phyloP scores from a whole-genome alignment of 2,888 invertebrate genomes.

The Athetis lepigone region DNA sequence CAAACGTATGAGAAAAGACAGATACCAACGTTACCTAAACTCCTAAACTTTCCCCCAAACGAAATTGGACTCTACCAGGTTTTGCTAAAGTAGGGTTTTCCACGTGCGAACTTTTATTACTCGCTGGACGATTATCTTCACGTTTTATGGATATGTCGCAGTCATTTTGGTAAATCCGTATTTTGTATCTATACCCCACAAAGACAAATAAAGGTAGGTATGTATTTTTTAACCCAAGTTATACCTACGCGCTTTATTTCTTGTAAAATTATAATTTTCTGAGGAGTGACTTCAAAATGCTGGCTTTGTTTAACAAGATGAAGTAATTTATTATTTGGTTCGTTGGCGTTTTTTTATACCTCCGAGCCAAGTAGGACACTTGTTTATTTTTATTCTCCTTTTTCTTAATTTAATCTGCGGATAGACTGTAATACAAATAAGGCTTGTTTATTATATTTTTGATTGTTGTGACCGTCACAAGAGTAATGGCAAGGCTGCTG shows the following conservation, averaged over 20 bases:
- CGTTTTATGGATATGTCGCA: constrained; percentile 65
- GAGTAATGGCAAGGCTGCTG: too few species aligned
- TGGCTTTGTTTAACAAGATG: constrained; percentile 35
- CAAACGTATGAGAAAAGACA: constrained; percentile 62
- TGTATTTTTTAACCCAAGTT: constrained; percentile 21
- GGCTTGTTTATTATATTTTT: neutral
- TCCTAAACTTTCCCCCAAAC: constrained; percentile 10
- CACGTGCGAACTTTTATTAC: constrained; percentile 43
- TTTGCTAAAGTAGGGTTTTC: constrained; percentile 31
- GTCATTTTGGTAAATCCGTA: constrained; percentile 64
- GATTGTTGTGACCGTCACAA: neutral
- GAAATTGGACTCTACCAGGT: constrained; percentile 38
- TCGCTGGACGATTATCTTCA: constrained; percentile 61
- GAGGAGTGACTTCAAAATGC: constrained; percentile 23
- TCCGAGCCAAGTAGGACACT: constrained; percentile 13
- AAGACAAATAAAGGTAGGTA: constrained; percentile 52
- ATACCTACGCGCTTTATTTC: constrained; percentile 22
- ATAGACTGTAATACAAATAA: constrained; percentile 3
- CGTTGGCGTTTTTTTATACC: constrained; percentile 11
- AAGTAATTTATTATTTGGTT: constrained; percentile 39
- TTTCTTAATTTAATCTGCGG: constrained; percentile 35
- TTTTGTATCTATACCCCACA: constrained; percentile 62
- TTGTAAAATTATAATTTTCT: constrained; percentile 46
- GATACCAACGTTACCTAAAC: constrained; percentile 52
- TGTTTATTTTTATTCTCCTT: constrained; percentile 17